These are phyloP conservation scores for Alloplasta piceator DNA, from an alignment of 2,888 invertebrate genomes.

Conservation along the genomic window DNA sequence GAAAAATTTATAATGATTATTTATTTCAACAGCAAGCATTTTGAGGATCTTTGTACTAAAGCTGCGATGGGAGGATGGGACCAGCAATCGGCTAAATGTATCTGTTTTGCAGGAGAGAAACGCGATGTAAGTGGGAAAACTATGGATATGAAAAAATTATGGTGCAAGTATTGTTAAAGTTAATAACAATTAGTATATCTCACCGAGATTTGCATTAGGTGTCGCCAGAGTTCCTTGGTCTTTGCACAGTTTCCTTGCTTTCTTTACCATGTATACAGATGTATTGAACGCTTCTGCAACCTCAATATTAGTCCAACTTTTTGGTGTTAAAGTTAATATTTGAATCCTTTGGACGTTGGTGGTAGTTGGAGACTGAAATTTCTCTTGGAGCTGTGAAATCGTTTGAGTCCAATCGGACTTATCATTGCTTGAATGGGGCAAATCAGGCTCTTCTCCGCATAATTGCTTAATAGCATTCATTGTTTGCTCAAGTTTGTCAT, in stretches of 20 bases:
- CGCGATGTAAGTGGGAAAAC: no score
- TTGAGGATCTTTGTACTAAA: no score
- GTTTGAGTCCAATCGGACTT: no score
- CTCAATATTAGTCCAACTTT: not conserved
- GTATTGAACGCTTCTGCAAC: no score
- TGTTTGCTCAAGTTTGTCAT: conserved; percentile 18
- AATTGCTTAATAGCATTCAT: conserved; percentile 11
- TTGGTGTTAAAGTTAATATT: conserved; percentile 47
- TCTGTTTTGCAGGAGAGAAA: no score
- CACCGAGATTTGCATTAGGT: conserved; percentile 29
- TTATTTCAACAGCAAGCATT: no score
- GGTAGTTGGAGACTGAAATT: conserved; percentile 12
- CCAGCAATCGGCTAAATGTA: no score
- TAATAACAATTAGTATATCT: not conserved
- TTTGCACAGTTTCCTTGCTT: conserved; percentile 21
- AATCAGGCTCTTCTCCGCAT: conserved; percentile 7
- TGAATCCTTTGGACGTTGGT: conserved; percentile 39
- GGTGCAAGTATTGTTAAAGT: no score
- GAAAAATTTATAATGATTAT: no score
- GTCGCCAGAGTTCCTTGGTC: conserved; percentile 38
- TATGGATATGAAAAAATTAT: no score
- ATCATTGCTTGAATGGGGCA: no score
- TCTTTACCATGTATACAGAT: conserved; percentile 16
- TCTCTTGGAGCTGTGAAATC: not conserved
- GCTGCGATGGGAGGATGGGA: no score